Evolutionary conservation across 2,113 vertebrate species (phyloP).

Genomic region (Tamias sibiricus): DNA sequence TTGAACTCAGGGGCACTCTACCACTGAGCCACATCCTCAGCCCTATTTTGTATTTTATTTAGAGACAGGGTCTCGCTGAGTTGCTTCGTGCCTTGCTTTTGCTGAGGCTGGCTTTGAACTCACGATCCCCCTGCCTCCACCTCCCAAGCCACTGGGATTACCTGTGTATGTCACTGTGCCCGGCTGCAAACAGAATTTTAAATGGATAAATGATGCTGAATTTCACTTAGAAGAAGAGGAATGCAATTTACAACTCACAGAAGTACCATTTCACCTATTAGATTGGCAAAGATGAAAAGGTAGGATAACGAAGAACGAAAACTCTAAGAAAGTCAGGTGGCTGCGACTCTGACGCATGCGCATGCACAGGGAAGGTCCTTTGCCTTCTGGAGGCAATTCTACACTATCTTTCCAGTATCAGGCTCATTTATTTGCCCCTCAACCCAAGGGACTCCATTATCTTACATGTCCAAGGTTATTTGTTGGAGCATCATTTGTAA

Average conservation of each 20-base stretch:
- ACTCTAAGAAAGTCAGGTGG: accelerated
- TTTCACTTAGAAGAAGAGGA: neutral
- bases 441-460: neutral
- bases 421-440: neutral
- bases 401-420: neutral
- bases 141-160: too few relatives aligned
- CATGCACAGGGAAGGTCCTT: neutral
- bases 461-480: neutral
- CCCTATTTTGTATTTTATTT: too few relatives aligned
- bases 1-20: too few relatives aligned
- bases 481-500: neutral
- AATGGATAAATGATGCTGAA: neutral
- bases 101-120: too few relatives aligned
- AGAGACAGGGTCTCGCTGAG: too few relatives aligned
- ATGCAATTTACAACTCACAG: neutral
- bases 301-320: neutral
- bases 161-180: too few relatives aligned
- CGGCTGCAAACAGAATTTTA: neutral
- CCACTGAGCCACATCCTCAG: too few relatives aligned
- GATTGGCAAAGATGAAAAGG: neutral
- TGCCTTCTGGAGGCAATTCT: neutral
- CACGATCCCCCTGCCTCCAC: too few relatives aligned
- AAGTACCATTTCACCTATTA: neutral
- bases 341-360: too few relatives aligned
- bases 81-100: too few relatives aligned